Evolutionary conservation across 2,113 vertebrate genomes (phyloP), one percentile per base, ranked within the genome.

Genomic region (Sialia sialis): DNA sequence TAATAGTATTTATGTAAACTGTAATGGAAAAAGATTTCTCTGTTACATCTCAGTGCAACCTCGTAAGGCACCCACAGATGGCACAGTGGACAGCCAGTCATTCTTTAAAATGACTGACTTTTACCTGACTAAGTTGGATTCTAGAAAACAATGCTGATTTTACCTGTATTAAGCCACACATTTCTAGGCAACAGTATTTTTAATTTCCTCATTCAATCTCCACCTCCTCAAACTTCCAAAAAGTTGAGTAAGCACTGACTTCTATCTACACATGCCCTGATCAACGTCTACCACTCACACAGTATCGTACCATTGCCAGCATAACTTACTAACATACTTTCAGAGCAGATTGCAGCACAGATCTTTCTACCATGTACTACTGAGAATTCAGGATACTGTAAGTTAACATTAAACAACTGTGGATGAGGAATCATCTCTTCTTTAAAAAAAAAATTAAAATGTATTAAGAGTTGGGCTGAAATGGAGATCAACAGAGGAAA

Each of bases 1-100:
- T 7, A 36, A 36, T 1, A 67, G 16, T 18, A 39, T 52, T 79
- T 54, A 78, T 11, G 4, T 29, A 48, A 72, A 90, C 32, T 56
- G 18, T 9, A 36, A 63, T 8, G 26, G n/a, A 66, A 66, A 52
- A 87, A 32, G 6, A 64, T 52, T 44, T 75, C 49, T 39, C 29
- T 43, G 25, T 64, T 69, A 54, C 15, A n/a, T 7, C 62, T 76
- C 32, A 39, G 12, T 18, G 30, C 18, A 73, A 9, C 25, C 54
- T 17, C 34, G n/a, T 39, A 82, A 68, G 25, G n/a, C 10, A 74
- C 6, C 15, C 13, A 25, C 0, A 0, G 36, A 17, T 1, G 10
- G 66, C 36, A 70, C 5, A 21, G 5, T 6, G 6, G 25, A 39
- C n/a, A 73, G 46, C 7, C 27, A 48, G 23, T 2, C 12, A 0